Conservation (phyloP, 2,888 invertebrate genomes). For the Heteropelma amictum region DNA sequence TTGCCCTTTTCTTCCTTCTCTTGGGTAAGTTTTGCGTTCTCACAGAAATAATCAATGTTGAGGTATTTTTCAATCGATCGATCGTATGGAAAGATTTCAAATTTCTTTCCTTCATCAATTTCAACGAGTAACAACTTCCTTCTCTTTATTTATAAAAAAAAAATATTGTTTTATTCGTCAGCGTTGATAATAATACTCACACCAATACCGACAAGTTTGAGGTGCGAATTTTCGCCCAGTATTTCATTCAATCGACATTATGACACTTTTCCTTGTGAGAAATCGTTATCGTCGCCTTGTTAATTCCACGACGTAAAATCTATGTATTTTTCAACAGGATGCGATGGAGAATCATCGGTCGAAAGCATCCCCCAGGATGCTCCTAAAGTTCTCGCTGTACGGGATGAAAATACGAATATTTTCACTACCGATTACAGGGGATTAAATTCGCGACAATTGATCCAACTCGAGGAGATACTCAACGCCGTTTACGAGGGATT, state of each 20-base stretch:
- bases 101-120: too few relatives aligned
- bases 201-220: too few relatives aligned
- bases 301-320: background rate
- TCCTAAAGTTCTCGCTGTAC: background rate
- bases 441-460: conserved; percentile 3
- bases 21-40: conserved; percentile 38
- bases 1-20: conserved; percentile 25
- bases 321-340: conserved; percentile 17
- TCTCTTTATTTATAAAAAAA: too few relatives aligned
- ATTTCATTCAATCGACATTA: too few relatives aligned
- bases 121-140: too few relatives aligned
- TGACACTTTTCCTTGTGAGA: background rate
- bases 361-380: background rate
- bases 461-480: conserved; percentile 15
- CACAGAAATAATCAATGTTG: background rate
- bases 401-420: background rate
- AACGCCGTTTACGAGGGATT: conserved; percentile 12
- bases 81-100: too few relatives aligned
- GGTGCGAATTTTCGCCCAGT: too few relatives aligned
- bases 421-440: background rate
- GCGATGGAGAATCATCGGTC: conserved; percentile 11
- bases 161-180: too few relatives aligned
- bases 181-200: too few relatives aligned
- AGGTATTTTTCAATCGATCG: too few relatives aligned
- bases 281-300: background rate